Evolutionary conservation across 2,888 invertebrate genomes (phyloP).

Genomic region (Plagodis dolabraria): DNA sequence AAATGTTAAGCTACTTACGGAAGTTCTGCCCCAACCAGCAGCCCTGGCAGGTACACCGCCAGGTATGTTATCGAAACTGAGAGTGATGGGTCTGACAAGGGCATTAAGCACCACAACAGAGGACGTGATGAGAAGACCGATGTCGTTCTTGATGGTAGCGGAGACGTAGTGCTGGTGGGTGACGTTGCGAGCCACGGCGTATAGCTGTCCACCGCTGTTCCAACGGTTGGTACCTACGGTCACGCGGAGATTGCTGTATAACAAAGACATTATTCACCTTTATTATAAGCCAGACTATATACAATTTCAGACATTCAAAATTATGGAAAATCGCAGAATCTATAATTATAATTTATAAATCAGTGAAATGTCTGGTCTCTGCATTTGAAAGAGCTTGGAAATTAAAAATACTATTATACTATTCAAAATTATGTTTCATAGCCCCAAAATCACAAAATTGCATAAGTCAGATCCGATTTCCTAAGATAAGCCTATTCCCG

Average conservation of each 20-base stretch:
- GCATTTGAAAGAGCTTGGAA: too few species aligned
- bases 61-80: constrained; percentile 41
- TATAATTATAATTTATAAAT: too few species aligned
- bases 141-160: constrained; percentile 61
- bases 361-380: too few species aligned
- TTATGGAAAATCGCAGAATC: too few species aligned
- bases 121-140: constrained; percentile 56
- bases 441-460: too few species aligned
- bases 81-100: constrained; percentile 37
- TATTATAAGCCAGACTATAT: too few species aligned
- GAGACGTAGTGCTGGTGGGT: constrained; percentile 62
- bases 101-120: constrained; percentile 31
- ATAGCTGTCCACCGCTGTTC: constrained; percentile 56
- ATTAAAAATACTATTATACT: too few species aligned
- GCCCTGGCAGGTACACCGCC: constrained; percentile 44
- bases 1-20: constrained; percentile 42
- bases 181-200: constrained; percentile 53
- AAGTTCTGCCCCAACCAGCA: constrained; percentile 67
- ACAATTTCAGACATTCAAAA: too few species aligned
- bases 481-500: too few species aligned
- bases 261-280: too few species aligned
- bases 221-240: constrained; percentile 42
- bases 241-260: constrained; percentile 26
- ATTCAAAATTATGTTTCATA: too few species aligned
- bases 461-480: too few species aligned